Evolutionary conservation across 2,888 invertebrate genomes (phyloP), one percentile per base, ranked within the genome.

Genomic region (Timandra comae): DNA sequence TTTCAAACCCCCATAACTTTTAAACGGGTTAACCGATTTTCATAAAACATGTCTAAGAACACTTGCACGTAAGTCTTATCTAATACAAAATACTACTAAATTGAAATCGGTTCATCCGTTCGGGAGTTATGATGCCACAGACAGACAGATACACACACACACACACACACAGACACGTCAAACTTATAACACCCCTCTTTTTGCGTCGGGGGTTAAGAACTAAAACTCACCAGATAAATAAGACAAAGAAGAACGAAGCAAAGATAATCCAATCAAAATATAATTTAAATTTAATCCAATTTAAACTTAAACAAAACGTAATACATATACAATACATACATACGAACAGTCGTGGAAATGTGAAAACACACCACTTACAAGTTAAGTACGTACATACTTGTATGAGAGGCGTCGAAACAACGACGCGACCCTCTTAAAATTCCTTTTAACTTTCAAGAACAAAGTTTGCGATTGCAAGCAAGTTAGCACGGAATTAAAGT

Each of bases 371-470:
- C 30, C 31, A 40, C 38, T 34, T 30, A 11, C 28, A 30, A 26
- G 12, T 23, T 38, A 40, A 19, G 27, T 35, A 35, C 29, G 40
- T 38, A 43, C 46, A 27, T 38, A 43, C 46, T 46, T 43, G 35
- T 38, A 29, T 28, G 33, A 26, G 36, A 33, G 28, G 23, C 26
- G 43, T 40, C 43, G 38, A 34, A 43, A 38, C 35, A 38, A 35
- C 37, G 41, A 47, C 47, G 49, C 53, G 52, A 57, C 50, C 54
- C 55, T 52, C 57, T 62, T 62, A 54, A 57, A 56, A 59, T 61
- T 59, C 59, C 57, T 59, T 50, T 56, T 53, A 57, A 56, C 56
- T 56, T 41, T 43, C 30, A 35, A 38, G 42, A 48, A 47, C 52
- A 46, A 56, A 61, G 46, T 61, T 56, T 43, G 46, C 42, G 43